phyloP scores from a whole-genome alignment of 2,797 vertebrate genomes.

The Prunella strophiata region DNA sequence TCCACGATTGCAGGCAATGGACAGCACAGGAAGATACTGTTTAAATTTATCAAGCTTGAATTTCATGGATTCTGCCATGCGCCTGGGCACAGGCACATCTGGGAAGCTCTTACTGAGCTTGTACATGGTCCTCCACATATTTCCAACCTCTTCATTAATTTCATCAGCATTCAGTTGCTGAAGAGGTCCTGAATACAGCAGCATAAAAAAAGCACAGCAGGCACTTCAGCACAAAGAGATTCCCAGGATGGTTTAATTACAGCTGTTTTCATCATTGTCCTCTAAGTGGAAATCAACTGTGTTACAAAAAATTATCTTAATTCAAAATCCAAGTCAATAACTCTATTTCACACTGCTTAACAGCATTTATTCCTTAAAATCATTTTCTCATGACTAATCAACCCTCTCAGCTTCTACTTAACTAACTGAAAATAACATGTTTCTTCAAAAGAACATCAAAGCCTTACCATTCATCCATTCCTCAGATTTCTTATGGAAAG shows the following conservation, averaged over 20 bases:
- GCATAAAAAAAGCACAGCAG: background rate
- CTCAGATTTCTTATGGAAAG: slow-evolving; percentile 86
- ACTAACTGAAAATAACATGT: background rate
- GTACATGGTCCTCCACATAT: slow-evolving; percentile 88
- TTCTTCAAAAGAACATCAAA: background rate
- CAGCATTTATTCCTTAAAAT: background rate
- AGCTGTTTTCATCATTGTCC: background rate
- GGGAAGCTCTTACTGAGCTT: slow-evolving; percentile 84
- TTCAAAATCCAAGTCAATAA: background rate
- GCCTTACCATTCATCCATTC: slow-evolving; percentile 89
- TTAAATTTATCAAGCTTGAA: slow-evolving; percentile 88
- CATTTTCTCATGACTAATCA: background rate
- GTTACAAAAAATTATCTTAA: background rate
- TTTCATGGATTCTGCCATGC: slow-evolving; percentile 82
- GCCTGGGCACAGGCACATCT: slow-evolving; percentile 77
- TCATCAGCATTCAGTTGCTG: slow-evolving; percentile 82
- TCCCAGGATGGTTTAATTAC: background rate
- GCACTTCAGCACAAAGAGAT: background rate
- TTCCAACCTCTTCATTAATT: slow-evolving; percentile 83
- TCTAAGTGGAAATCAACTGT: background rate
- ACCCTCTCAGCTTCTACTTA: background rate
- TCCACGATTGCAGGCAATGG: slow-evolving; percentile 86
- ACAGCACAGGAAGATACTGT: slow-evolving; percentile 85
- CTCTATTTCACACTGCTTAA: background rate
- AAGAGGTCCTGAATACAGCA: slow-evolving; percentile 79